These are phyloP conservation scores for Ormyrus pomaceus DNA, from an alignment of 2,888 invertebrate genomes.

Conservation along the genomic window DNA sequence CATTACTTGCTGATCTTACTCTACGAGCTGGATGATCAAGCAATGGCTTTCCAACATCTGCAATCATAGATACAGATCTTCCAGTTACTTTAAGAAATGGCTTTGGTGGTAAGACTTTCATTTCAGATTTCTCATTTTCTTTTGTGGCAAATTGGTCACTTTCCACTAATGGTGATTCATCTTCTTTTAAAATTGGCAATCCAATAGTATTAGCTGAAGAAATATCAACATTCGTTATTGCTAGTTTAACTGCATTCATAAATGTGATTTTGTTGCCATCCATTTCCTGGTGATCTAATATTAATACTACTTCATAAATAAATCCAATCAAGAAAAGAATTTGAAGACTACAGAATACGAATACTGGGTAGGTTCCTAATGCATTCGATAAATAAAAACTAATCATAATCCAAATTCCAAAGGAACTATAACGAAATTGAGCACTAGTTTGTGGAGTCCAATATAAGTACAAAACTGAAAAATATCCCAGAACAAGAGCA, in stretches of 20 bases:
- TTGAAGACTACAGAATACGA: slow-evolving; percentile 84
- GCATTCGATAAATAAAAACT: slow-evolving; percentile 86
- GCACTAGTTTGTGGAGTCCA: slow-evolving; percentile 86
- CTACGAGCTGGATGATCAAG: slow-evolving; percentile 51
- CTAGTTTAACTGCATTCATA: slow-evolving; percentile 65
- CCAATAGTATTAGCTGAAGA: slow-evolving; percentile 9
- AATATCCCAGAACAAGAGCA: slow-evolving; percentile 82
- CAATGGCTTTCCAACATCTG: slow-evolving; percentile 60
- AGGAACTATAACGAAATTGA: slow-evolving; percentile 83
- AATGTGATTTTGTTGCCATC: slow-evolving; percentile 70
- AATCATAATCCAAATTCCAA: slow-evolving; percentile 85
- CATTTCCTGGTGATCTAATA: slow-evolving; percentile 77
- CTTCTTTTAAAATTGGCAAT: slow-evolving; percentile 51
- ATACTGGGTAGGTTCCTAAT: slow-evolving; percentile 86
- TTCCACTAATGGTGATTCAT: slow-evolving; percentile 42
- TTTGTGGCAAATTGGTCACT: slow-evolving; percentile 38
- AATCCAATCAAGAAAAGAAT: slow-evolving; percentile 82
- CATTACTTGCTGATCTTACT: slow-evolving; percentile 55
- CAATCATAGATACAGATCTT: slow-evolving; percentile 69
- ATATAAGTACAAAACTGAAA: slow-evolving; percentile 83
- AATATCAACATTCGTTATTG: slow-evolving; percentile 65
- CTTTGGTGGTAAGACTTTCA: slow-evolving; percentile 40
- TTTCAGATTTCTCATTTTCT: slow-evolving; percentile 30
- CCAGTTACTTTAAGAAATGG: slow-evolving; percentile 57
- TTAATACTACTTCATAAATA: slow-evolving; percentile 79